Conservation (phyloP, 2,797 vertebrate species). For the Sebastes minor region DNA sequence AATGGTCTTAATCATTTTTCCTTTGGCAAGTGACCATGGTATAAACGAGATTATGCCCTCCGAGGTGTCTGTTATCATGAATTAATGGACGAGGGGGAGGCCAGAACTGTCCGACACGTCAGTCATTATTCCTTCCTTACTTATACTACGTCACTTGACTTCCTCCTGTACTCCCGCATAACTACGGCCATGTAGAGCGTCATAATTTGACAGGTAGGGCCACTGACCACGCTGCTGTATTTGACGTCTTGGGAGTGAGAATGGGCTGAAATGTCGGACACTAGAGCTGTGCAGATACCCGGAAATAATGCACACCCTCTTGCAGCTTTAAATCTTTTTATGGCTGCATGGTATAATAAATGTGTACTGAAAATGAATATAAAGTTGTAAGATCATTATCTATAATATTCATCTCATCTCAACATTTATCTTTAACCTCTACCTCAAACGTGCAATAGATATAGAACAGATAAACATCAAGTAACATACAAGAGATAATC, state of each 20-base stretch:
- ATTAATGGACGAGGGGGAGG: too few relatives aligned
- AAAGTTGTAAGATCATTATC: background rate
- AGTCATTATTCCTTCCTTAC: too few relatives aligned
- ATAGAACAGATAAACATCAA: background rate
- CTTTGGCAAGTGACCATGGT: too few relatives aligned
- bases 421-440: background rate
- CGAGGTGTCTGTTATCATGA: too few relatives aligned
- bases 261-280: background rate
- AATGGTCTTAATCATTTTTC: too few relatives aligned
- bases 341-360: background rate
- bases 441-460: background rate
- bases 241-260: background rate
- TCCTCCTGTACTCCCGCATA: background rate
- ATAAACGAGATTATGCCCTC: too few relatives aligned
- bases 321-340: background rate
- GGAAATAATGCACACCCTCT: background rate
- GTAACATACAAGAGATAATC: background rate
- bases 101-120: too few relatives aligned
- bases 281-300: background rate
- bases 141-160: background rate
- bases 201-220: background rate
- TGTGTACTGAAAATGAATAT: background rate
- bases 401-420: background rate
- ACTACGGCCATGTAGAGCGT: background rate
- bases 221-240: background rate